Evolutionary conservation across 2,113 vertebrate species (phyloP).

Genomic region (Calypte anna): DNA sequence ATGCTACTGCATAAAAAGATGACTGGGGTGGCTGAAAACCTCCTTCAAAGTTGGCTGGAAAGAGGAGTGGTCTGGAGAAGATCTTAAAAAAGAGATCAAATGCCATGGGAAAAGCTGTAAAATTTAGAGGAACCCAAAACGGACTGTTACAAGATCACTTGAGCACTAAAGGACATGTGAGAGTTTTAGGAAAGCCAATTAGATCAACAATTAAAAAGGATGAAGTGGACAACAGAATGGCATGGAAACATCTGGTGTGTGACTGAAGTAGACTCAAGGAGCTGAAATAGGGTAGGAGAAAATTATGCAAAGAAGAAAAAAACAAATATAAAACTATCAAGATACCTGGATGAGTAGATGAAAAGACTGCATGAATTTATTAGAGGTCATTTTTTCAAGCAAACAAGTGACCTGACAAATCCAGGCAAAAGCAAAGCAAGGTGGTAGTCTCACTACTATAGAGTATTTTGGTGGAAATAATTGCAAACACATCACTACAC

Average conservation of each 20-base stretch:
- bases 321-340: background rate
- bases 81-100: background rate
- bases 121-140: background rate
- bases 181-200: background rate
- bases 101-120: background rate
- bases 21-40: background rate
- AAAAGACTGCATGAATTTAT: background rate
- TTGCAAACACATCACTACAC: background rate
- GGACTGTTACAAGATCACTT: background rate
- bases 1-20: background rate
- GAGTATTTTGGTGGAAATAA: background rate
- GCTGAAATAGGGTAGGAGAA: background rate
- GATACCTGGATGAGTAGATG: background rate
- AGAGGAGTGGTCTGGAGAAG: background rate
- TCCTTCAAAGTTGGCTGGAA: background rate
- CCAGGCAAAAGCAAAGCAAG: constrained; percentile 27
- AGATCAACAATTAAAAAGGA: background rate
- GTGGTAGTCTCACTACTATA: background rate
- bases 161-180: background rate
- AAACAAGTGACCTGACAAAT: background rate
- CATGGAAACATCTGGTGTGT: background rate
- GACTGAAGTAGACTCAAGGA: background rate
- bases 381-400: background rate
- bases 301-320: background rate
- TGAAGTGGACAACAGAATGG: background rate